Percentiles rank a stretch among this genome's conserved stretches.
Evolutionary conservation across 2,113 vertebrate genomes (phyloP).

Genomic region (Gallinago paraguaiae): DNA sequence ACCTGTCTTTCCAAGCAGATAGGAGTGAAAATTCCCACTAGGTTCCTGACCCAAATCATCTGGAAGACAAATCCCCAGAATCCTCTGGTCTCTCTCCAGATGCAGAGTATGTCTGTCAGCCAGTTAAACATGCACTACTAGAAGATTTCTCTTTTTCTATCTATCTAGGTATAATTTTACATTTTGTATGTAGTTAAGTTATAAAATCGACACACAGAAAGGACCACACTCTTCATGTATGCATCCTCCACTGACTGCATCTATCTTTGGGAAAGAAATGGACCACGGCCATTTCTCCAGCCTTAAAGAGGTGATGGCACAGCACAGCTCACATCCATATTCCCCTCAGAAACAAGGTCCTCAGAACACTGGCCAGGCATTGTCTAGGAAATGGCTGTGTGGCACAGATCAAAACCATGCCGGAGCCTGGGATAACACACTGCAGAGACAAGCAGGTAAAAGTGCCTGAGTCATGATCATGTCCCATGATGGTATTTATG

Average conservation of each 20-base stretch:
- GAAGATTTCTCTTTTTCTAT: background rate
- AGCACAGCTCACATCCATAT: background rate
- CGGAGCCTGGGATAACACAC: background rate
- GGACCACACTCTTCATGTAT: background rate
- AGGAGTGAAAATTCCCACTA: background rate
- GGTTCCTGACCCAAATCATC: background rate
- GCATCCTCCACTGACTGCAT: background rate
- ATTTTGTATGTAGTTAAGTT: background rate
- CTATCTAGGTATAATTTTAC: background rate
- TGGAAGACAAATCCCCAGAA: background rate
- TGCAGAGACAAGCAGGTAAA: rapidly evolving
- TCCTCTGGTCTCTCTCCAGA: background rate
- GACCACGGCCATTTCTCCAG: background rate
- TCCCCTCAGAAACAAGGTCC: background rate
- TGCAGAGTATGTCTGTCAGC: background rate
- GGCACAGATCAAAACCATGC: background rate
- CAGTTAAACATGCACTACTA: background rate
- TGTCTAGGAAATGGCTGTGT: background rate
- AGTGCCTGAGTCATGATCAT: background rate
- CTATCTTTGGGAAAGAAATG: background rate
- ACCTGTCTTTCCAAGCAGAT: background rate
- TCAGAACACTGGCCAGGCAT: background rate
- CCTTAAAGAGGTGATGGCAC: background rate
- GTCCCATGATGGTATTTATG: background rate
- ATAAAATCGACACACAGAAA: background rate